These are phyloP conservation scores for Elysia crispata DNA, from an alignment of 2,888 invertebrate species.

Conservation along the genomic window DNA sequence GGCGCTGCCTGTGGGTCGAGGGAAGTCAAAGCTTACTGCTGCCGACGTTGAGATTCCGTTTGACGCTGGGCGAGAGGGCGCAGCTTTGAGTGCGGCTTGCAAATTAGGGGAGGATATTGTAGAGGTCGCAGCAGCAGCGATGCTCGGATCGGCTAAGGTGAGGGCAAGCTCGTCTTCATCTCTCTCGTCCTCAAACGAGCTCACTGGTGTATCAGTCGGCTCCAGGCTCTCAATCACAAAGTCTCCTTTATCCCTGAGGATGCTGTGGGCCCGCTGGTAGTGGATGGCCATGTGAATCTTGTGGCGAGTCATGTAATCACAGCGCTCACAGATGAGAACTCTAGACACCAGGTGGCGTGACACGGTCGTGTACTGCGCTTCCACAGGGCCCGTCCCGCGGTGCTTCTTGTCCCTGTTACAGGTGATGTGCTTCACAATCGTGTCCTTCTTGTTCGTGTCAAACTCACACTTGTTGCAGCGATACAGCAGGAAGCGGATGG, in stretches of 20 bases:
- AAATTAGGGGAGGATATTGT: neutral
- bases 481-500: slow-evolving; percentile 54
- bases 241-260: slow-evolving; percentile 47
- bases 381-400: slow-evolving; percentile 44
- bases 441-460: slow-evolving; percentile 55
- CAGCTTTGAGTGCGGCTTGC: neutral
- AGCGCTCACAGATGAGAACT: slow-evolving; percentile 55
- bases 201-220: slow-evolving; percentile 42
- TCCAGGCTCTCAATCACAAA: slow-evolving; percentile 42
- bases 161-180: neutral
- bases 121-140: no score
- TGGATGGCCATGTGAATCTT: slow-evolving; percentile 55
- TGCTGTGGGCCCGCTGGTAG: slow-evolving; percentile 53
- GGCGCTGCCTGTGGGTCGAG: slow-evolving; percentile 23
- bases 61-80: neutral
- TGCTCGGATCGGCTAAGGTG: neutral
- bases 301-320: slow-evolving; percentile 56
- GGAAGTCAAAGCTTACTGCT: slow-evolving; percentile 39
- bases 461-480: slow-evolving; percentile 56
- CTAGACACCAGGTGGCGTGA: slow-evolving; percentile 52
- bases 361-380: slow-evolving; percentile 52
- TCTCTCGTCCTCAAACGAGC: slow-evolving; percentile 2
- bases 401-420: slow-evolving; percentile 51
- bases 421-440: slow-evolving; percentile 53
- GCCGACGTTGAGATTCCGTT: neutral